Conservation (phyloP, 2,888 invertebrate species). For the Leptinotarsa peninsularis region DNA sequence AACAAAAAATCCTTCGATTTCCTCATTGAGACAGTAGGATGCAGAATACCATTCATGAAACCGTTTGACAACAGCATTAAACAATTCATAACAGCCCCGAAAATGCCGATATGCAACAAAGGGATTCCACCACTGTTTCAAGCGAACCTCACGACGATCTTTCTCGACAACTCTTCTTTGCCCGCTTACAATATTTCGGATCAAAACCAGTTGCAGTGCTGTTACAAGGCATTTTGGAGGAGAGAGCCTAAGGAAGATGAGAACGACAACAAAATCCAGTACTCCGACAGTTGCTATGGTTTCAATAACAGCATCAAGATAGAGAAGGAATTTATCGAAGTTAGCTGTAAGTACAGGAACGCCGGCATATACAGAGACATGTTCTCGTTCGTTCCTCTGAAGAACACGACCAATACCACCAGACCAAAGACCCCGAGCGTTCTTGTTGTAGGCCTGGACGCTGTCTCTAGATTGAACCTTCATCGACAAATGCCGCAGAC, state of each 20-base stretch:
- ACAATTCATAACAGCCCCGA: slow-evolving; percentile 69
- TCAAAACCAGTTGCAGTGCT: slow-evolving; percentile 69
- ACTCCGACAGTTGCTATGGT: slow-evolving; percentile 66
- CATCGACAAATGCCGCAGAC: slow-evolving; percentile 86
- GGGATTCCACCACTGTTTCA: slow-evolving; percentile 68
- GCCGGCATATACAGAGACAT: slow-evolving; percentile 75
- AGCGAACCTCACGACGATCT: slow-evolving; percentile 72
- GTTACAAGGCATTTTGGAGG: slow-evolving; percentile 73
- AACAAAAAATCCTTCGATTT: slow-evolving; percentile 20
- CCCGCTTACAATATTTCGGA: slow-evolving; percentile 68
- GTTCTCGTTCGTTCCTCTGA: slow-evolving; percentile 73
- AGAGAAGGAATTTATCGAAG: slow-evolving; percentile 76
- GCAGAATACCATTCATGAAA: slow-evolving; percentile 75
- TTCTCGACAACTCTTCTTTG: slow-evolving; percentile 68
- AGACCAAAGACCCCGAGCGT: slow-evolving; percentile 71
- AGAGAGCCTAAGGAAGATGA: slow-evolving; percentile 67
- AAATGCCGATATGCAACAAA: slow-evolving; percentile 69
- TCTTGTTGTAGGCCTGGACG: slow-evolving; percentile 85
- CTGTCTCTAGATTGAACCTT: slow-evolving; percentile 87
- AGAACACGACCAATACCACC: slow-evolving; percentile 49
- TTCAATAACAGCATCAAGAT: slow-evolving; percentile 68
- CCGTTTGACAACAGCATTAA: slow-evolving; percentile 72
- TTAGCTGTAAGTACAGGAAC: slow-evolving; percentile 71
- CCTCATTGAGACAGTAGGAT: slow-evolving; percentile 66
- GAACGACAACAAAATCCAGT: slow-evolving; percentile 68